Evolutionary conservation across 2,797 vertebrate genomes (phyloP), one percentile per base, ranked within the genome.

Genomic region (Tauraco hartlaubi): DNA sequence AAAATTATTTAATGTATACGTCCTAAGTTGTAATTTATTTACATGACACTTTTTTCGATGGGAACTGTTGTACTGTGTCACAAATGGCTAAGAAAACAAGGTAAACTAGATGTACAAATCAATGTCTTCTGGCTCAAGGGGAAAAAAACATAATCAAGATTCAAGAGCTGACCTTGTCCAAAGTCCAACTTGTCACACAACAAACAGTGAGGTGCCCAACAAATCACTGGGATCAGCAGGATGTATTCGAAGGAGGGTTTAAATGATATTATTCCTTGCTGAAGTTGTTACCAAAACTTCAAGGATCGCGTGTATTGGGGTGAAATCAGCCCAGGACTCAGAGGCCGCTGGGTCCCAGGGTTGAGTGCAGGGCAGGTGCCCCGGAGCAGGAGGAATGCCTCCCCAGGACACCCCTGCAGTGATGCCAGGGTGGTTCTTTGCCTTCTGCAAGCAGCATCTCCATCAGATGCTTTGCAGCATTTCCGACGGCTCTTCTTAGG

Each of bases 11-110:
- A 98, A 98, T 97, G 98, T 98, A 98, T 98, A 98, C 63, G 96
- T 98, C 97, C 98, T 95, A 97, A 97, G 98, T 98, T 97, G 98
- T 99, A 98, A 99, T 99, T 99, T 99, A 99, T 99, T 98, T 98
- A 98, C 98, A 98, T 98, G 98, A 98, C 98, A 98, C 97, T 97
- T 98, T 98, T 98, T 98, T 98, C 98, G 98, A 98, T 98, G 98
- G 97, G 98, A 98, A 98, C 98, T 98, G 98, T 98, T 99, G 99
- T 99, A 98, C 97, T 98, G 97, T 99, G 98, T 99, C 98, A 99
- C 98, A 98, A 98, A 99, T 98, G 98, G 98, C 98, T 98, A 98
- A 98, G 98, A 98, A 98, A 99, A 99, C 99, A 99, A 99, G 99
- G 98, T 99, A 98, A 99, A 98, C 98, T 98, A 98, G 98, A 99